phyloP scores from a whole-genome alignment of 2,888 invertebrate species.

The Augiades crinisus region DNA sequence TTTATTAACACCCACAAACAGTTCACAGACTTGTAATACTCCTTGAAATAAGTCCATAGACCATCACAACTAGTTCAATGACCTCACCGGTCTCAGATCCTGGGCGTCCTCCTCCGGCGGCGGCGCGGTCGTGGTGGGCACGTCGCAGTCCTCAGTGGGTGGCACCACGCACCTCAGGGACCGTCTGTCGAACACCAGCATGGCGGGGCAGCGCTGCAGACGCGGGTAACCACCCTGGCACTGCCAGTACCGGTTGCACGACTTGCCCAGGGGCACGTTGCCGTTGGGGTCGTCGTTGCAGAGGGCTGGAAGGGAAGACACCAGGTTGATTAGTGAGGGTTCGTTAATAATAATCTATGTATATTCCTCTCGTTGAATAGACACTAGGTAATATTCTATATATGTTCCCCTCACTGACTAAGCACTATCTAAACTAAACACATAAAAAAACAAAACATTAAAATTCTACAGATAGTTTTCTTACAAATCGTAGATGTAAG shows the following conservation, averaged over 20 bases:
- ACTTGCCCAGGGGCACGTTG: slow-evolving; percentile 94
- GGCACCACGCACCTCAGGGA: slow-evolving; percentile 93
- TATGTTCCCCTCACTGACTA: too few relatives aligned
- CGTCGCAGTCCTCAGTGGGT: slow-evolving; percentile 94
- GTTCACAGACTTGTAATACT: too few relatives aligned
- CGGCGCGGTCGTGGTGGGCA: slow-evolving; percentile 88
- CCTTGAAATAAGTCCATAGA: too few relatives aligned
- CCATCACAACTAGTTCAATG: too few relatives aligned
- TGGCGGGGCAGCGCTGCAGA: slow-evolving; percentile 93
- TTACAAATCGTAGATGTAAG: too few relatives aligned
- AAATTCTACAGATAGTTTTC: too few relatives aligned
- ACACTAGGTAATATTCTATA: too few relatives aligned
- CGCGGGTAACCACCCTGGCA: slow-evolving; percentile 96
- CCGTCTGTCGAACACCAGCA: slow-evolving; percentile 93
- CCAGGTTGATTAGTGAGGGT: too few relatives aligned
- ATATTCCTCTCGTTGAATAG: too few relatives aligned
- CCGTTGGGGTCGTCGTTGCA: slow-evolving; percentile 96
- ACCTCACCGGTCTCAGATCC: slow-evolving; percentile 56
- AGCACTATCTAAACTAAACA: too few relatives aligned
- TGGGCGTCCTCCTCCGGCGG: slow-evolving; percentile 79
- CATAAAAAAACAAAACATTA: too few relatives aligned
- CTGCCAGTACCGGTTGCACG: slow-evolving; percentile 97
- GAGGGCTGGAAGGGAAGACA: slow-evolving; percentile 84
- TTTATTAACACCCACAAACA: background rate
- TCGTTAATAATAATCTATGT: too few relatives aligned